phyloP scores from a whole-genome alignment of 1,140 invertebrate genomes.

The Oedothorax gibbosus region DNA sequence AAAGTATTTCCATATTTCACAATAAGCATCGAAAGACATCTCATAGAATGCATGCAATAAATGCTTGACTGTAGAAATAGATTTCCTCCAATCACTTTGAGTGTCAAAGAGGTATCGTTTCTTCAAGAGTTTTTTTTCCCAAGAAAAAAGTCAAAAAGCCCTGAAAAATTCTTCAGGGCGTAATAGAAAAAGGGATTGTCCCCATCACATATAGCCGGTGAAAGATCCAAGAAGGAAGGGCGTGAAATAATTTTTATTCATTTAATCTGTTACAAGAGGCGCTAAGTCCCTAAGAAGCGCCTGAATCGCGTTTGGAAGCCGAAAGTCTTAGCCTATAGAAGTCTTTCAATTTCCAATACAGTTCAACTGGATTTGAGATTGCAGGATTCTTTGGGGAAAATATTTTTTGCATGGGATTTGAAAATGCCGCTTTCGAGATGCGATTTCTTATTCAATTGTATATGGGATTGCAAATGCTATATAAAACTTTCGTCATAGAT shows the following conservation, averaged over 20 bases:
- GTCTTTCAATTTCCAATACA: constrained; percentile 56
- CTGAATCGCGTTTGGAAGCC: constrained; percentile 36
- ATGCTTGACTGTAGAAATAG: constrained; percentile 36
- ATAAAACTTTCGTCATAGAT: no score
- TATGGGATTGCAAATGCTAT: neutral
- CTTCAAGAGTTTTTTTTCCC: neutral
- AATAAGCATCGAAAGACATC: constrained; percentile 28
- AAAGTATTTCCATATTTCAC: constrained; percentile 48
- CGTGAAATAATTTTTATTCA: constrained; percentile 58
- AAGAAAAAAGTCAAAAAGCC: neutral
- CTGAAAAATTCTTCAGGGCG: neutral
- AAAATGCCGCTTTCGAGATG: neutral
- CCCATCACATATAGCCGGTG: constrained; percentile 28
- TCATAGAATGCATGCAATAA: constrained; percentile 36
- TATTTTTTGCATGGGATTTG: constrained; percentile 8
- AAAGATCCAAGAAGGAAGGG: constrained; percentile 45
- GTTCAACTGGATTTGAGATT: constrained; percentile 40
- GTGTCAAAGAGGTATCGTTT: constrained; percentile 29
- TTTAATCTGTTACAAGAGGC: constrained; percentile 50
- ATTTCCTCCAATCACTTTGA: constrained; percentile 43
- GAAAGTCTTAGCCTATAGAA: constrained; percentile 22
- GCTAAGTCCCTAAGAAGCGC: constrained; percentile 45
- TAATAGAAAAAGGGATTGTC: constrained; percentile 17
- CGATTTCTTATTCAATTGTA: constrained; percentile 48
- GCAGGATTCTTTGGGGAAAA: constrained; percentile 16